Evolutionary conservation across 2,113 vertebrate species (phyloP).

Genomic region (Xyliphius kryptos): DNA sequence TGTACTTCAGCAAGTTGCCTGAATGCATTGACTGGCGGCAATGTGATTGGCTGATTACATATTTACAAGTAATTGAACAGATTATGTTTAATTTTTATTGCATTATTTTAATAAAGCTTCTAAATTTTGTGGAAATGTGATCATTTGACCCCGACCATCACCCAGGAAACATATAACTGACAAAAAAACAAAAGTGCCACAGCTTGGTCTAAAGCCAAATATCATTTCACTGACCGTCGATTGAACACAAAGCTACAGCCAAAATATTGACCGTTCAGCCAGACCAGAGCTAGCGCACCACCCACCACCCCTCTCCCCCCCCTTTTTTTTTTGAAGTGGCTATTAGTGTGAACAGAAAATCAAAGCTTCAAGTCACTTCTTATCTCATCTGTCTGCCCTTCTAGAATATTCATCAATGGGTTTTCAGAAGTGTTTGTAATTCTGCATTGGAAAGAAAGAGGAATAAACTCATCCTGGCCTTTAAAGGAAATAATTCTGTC

Average conservation of each 20-base stretch:
- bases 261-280: conserved; percentile 69
- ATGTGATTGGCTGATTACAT: too few species aligned
- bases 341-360: conserved; percentile 91
- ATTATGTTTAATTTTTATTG: too few species aligned
- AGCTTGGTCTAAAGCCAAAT: conserved; percentile 68
- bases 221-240: conserved; percentile 55
- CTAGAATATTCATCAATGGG: conserved; percentile 86
- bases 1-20: too few species aligned
- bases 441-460: conserved; percentile 54
- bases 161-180: too few species aligned
- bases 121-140: too few species aligned
- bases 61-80: too few species aligned
- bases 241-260: conserved; percentile 51
- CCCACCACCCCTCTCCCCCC: conserved; percentile 52
- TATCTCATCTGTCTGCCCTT: conserved; percentile 66
- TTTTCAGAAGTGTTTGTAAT: conserved; percentile 62
- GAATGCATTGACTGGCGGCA: too few species aligned
- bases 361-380: conserved; percentile 78
- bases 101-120: too few species aligned
- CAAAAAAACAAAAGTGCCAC: too few species aligned
- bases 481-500: conserved; percentile 81
- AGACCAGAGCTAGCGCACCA: conserved; percentile 59
- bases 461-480: conserved; percentile 71
- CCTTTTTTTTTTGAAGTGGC: conserved; percentile 74
- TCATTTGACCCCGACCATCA: too few species aligned